Evolutionary conservation across 2,888 invertebrate genomes (phyloP), one percentile per base, ranked within the genome.

Genomic region (Myathropa florea): DNA sequence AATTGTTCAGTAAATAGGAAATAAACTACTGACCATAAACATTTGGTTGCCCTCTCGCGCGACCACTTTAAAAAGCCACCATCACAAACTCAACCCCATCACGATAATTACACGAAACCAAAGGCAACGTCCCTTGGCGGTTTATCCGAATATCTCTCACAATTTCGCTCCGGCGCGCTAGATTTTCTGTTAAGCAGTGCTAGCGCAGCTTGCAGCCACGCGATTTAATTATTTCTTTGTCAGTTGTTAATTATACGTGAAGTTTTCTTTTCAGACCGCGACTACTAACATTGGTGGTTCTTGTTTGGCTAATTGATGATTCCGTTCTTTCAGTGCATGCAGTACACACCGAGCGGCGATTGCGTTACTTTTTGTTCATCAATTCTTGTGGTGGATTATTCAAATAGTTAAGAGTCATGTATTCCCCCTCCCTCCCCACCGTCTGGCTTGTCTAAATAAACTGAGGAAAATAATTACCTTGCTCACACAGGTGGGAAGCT

Each of bases 181-280:
- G 36, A 70, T 77, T 77, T 72, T 77, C 67, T 77, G 28, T 26
- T 77, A 53, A 71, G 64, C 63, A 46, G 53, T 53, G 30, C 33
- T 33, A 46, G 46, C 39, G 7, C 39, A 39, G 57, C 57, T 30
- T 30, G 64, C 78, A 78, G 72, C 57, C 67, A 72, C 72, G 59
- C 71, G 55, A 60, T 83, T 83, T 83, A 78, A 83, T 83, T 83
- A 83, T 73, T 78, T 68, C 63, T 65, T 65, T 83, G 82, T 83
- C 82, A 82, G 82, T 18, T 60, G 23, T 61, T 77, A 64, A 65
- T 77, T 77, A 72, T 60, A 71, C 59, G 64, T 82, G 67, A 46
- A 70, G 64, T 83, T 78, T 78, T 83, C 46, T 78, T 73, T 78
- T 78, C 33, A 73, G 65, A 73, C 83, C 78, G 83, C 78, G 23